Base-by-base conservation (phyloP, 1,140 invertebrate genomes). In the Eubasilissa regina region DNA sequence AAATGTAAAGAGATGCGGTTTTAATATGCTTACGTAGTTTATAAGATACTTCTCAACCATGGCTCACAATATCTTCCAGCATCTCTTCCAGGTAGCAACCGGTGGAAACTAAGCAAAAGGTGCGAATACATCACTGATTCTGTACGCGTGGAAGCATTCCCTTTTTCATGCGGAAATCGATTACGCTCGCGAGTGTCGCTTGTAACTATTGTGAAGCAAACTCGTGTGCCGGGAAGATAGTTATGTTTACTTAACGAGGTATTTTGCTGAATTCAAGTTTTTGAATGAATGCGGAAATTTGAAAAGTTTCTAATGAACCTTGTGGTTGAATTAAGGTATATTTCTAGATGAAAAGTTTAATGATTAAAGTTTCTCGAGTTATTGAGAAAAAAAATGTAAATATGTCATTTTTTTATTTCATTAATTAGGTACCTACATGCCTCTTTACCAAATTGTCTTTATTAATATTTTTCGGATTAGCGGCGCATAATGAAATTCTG, bases 221-320 rank as follows among this genome's bases (percentile, higher is more conserved):
- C 55, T 21, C 15, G 55, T 58, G 15, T 58, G 55, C 55, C 21
- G 7, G 15, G 10, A 58, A 58, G 55, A 21, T 58, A 19, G 55
- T 58, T 15, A 15, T 58, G 55, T 58, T 58, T 58, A 58, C 55
- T 58, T 58, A 58, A 58, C 55, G 55, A 19, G 55, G 55, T 25
- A 21, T 64, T 64, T 35, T 64, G 60, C 60, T 64, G 60, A 64
- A n/a, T 64, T 64, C 35, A 43, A 43, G 21, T 35, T 64, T 64
- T 64, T 43, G 35, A 64, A 64, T 25, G 60, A 35, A 25, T 64
- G n/a, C 19, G 60, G 35, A 68, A 68, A 68, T 68, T 45, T 53
- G n/a, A 70, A 70, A 70, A 70, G 15, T 70, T 70, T 70, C 13
- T 70, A 25, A 70, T 70, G 25, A 66, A 66, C 62, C 44, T 68